Percentiles rank a stretch among this genome's conserved stretches.
These are phyloP conservation scores for Myripristis jacobus DNA, from an alignment of 2,797 vertebrate species.

Conservation along the genomic window DNA sequence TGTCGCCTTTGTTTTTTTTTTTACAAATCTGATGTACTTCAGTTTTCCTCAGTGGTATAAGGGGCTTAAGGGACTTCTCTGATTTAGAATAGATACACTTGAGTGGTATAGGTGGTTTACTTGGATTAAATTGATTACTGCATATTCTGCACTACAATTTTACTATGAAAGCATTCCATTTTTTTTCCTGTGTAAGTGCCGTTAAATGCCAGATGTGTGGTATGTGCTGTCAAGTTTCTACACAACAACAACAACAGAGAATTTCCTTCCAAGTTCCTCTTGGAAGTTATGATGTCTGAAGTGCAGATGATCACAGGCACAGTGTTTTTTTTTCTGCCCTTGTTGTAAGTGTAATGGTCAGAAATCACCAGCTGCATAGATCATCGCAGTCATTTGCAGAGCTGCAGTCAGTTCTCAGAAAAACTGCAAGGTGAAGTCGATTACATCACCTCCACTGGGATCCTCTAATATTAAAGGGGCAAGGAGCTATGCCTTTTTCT, in stretches of 20 bases:
- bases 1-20: not conserved
- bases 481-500: slow-evolving; percentile 55
- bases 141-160: not conserved
- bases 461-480: slow-evolving; percentile 73
- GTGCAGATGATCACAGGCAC: not conserved
- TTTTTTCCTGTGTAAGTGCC: not conserved
- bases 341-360: slow-evolving; percentile 49
- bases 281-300: slow-evolving; percentile 33
- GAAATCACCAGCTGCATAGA: slow-evolving; percentile 60
- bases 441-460: slow-evolving; percentile 76
- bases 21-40: not conserved
- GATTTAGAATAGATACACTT: not conserved
- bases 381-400: slow-evolving; percentile 72
- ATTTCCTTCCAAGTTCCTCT: slow-evolving; percentile 29
- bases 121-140: slow-evolving; percentile 2
- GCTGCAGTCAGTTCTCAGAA: slow-evolving; percentile 69
- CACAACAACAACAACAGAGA: slow-evolving; percentile 24
- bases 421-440: slow-evolving; percentile 72
- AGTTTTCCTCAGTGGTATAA: not conserved
- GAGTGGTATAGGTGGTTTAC: not conserved
- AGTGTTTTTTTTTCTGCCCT: slow-evolving; percentile 12
- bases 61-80: too few relatives aligned
- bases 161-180: not conserved
- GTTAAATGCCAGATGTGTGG: slow-evolving; percentile 1
- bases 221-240: slow-evolving; percentile 24